Base-by-base conservation (phyloP, 2,888 invertebrate species). In the Cyclophora punctaria region DNA sequence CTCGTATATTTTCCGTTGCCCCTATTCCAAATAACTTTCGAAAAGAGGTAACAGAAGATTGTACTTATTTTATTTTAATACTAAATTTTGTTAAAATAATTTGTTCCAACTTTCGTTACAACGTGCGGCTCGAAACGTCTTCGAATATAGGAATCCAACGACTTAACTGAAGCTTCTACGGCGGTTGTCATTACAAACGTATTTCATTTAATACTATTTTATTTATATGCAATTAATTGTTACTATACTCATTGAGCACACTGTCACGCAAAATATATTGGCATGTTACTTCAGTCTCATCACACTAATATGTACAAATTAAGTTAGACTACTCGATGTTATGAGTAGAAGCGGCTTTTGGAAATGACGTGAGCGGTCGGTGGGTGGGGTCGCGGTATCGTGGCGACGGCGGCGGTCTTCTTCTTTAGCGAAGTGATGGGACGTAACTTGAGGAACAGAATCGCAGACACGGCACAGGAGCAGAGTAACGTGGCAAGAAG, bases 401-500 rank as follows among this genome's bases (percentile, higher is more conserved):
- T 86, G 48, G 85, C 63, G 45, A 84, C 79, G 0, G 87, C 81
- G 44, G 90, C 87, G 6, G 90, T 91, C 64, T 90, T 90, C 73
- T 89, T 88, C 64, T 87, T 89, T 51, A 89, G 66, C 41, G 90
- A 81, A 3, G 91, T 84, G 62, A 94, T 93, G 7, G 95, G 95
- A 64, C 94, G 90, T 66, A 96, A 88, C 64, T 95, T 92, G 45
- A 96, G 90, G 78, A 95, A 97, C 20, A 97, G 89, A 66, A 97
- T 93, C 34, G 96, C 95, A 47, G 97, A 96, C 59, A 96, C 90
- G 40, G 96, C 89, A 73, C 96, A 97, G 5, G 97, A 96, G 52
- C 94, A 92, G 51, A 97, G 87, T 62, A 97, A 87, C 48, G 97
- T 94, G 49, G 93, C 94, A 53, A 97, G 89, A 34, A 97, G 90